phyloP scores from a whole-genome alignment of 2,797 vertebrate species.

The Cryptoprocta ferox region DNA sequence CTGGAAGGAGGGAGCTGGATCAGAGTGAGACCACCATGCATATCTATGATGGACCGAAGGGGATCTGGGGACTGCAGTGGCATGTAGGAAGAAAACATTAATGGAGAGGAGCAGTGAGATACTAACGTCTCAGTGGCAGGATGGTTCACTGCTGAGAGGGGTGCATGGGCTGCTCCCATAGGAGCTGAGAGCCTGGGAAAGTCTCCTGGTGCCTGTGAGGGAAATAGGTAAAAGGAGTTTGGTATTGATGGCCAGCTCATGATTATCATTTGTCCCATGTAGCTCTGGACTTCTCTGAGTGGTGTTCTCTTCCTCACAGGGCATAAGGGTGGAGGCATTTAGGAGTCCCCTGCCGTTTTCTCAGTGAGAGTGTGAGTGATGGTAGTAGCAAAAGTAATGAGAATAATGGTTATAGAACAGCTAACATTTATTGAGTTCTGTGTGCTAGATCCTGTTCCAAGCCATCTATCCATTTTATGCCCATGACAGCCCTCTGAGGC shows the following conservation, averaged over 20 bases:
- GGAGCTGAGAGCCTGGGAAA: neutral
- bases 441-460: neutral
- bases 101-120: neutral
- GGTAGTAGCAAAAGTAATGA: neutral
- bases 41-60: neutral
- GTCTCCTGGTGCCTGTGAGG: neutral
- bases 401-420: neutral
- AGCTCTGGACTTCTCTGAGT: neutral
- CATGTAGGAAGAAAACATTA: neutral
- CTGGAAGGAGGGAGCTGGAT: neutral
- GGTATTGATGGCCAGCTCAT: neutral
- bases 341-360: neutral
- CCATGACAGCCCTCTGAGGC: neutral
- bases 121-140: neutral
- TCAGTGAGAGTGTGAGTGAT: neutral
- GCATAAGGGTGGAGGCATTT: neutral
- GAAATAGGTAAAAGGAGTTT: neutral
- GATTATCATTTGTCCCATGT: neutral
- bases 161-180: neutral
- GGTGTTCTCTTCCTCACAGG: neutral
- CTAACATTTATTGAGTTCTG: neutral
- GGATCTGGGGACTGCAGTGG: neutral
- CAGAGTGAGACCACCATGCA: neutral
- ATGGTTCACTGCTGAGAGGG: neutral
- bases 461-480: neutral